Percentiles rank a stretch among this genome's conserved stretches.
These are phyloP conservation scores for Zalophus californianus DNA, from an alignment of 2,797 vertebrate genomes.

Conservation along the genomic window DNA sequence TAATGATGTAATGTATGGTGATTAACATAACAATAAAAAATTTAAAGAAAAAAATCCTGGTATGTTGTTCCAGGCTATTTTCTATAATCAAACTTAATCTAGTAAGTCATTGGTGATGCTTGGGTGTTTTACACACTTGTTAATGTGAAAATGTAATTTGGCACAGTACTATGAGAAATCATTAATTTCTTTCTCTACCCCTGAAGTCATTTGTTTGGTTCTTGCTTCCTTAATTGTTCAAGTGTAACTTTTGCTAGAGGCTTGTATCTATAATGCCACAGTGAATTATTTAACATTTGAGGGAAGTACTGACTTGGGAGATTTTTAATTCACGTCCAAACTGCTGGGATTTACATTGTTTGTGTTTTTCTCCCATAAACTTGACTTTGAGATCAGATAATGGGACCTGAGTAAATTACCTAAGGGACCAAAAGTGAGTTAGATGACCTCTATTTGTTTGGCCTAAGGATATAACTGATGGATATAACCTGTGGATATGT, in stretches of 20 bases:
- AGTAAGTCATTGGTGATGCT: slow-evolving; percentile 23
- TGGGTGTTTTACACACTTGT: slow-evolving; percentile 63
- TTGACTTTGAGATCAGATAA: slow-evolving; percentile 69
- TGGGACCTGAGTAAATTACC: slow-evolving; percentile 62
- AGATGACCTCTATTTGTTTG: slow-evolving; percentile 66
- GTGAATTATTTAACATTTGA: slow-evolving; percentile 83
- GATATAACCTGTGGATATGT: neutral
- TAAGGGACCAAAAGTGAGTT: slow-evolving; percentile 49
- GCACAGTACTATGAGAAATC: slow-evolving; percentile 31
- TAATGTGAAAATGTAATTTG: slow-evolving; percentile 73
- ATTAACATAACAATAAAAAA: no score
- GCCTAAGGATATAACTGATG: slow-evolving; percentile 56
- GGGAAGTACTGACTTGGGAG: slow-evolving; percentile 69
- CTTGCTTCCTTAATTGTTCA: slow-evolving; percentile 77
- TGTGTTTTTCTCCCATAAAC: slow-evolving; percentile 63
- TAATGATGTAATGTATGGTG: no score
- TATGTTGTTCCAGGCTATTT: slow-evolving; percentile 52
- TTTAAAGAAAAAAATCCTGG: neutral
- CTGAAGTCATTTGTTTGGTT: slow-evolving; percentile 76
- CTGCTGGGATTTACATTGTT: slow-evolving; percentile 68
- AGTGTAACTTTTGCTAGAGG: slow-evolving; percentile 78
- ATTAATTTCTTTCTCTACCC: slow-evolving; percentile 68
- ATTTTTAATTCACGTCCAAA: slow-evolving; percentile 63
- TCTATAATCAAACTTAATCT: slow-evolving; percentile 61
- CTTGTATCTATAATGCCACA: slow-evolving; percentile 69